Conservation (phyloP, 2,797 vertebrate genomes). For the Chlorospingus semifuscus region DNA sequence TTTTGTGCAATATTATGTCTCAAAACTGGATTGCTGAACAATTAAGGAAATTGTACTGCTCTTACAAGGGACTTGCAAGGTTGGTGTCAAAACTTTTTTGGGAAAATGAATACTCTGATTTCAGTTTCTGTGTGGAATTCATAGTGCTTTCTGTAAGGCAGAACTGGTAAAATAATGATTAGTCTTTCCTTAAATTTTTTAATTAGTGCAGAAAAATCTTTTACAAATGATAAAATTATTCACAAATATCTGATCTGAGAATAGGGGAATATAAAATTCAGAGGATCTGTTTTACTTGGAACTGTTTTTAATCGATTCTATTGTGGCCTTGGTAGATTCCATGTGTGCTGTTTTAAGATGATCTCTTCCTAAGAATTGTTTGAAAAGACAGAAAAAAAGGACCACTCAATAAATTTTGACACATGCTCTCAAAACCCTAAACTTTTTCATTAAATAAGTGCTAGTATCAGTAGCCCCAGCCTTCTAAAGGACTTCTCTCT, state of each 20-base stretch:
- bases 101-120: neutral
- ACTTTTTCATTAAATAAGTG: neutral
- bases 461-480: neutral
- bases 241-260: neutral
- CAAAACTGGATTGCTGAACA: neutral
- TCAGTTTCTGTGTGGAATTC: neutral
- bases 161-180: neutral
- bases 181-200: neutral
- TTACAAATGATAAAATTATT: neutral
- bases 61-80: neutral
- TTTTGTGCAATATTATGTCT: neutral
- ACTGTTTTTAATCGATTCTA: neutral
- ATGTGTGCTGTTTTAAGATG: neutral
- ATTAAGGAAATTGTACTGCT: neutral
- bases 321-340: neutral
- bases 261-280: neutral
- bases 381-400: neutral
- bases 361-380: neutral
- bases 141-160: neutral
- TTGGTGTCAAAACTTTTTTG: neutral
- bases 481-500: neutral
- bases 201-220: neutral
- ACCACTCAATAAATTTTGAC: neutral
- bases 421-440: neutral
- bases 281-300: neutral